Percentiles rank a stretch among this genome's conserved stretches.
Evolutionary conservation across 2,797 vertebrate species (phyloP).

Genomic region (Notoglanidium macrostoma): DNA sequence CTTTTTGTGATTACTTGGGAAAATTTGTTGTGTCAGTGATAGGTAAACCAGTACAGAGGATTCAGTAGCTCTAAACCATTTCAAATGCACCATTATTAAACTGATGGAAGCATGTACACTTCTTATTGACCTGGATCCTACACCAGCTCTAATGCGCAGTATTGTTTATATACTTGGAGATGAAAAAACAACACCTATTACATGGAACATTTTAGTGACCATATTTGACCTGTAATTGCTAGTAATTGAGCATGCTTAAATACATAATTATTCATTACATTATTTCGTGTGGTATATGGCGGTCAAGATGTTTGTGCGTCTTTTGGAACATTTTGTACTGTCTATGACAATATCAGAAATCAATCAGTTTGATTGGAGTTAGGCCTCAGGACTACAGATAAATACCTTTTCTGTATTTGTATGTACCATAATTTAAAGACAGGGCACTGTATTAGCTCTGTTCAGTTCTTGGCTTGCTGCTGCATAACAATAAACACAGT

Average conservation of each 20-base stretch:
- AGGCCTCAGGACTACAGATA: neutral
- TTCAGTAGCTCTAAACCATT: neutral
- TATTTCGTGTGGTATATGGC: neutral
- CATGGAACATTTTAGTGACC: neutral
- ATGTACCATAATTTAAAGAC: neutral
- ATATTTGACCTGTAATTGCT: neutral
- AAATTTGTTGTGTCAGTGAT: neutral
- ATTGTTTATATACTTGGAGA: neutral
- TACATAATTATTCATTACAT: neutral
- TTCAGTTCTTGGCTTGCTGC: neutral
- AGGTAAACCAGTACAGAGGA: neutral
- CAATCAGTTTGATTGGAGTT: neutral
- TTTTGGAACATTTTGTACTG: neutral
- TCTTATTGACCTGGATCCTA: neutral
- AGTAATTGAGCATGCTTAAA: neutral
- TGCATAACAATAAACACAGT: neutral
- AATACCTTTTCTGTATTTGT: neutral
- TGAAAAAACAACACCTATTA: neutral
- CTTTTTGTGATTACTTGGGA: neutral
- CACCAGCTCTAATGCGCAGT: neutral
- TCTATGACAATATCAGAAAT: neutral
- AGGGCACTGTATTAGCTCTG: neutral
- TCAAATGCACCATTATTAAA: neutral
- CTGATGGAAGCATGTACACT: neutral
- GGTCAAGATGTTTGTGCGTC: neutral